Evolutionary conservation across 2,113 vertebrate species (phyloP), one percentile per base, ranked within the genome.

Genomic region (Cnemophilus loriae): DNA sequence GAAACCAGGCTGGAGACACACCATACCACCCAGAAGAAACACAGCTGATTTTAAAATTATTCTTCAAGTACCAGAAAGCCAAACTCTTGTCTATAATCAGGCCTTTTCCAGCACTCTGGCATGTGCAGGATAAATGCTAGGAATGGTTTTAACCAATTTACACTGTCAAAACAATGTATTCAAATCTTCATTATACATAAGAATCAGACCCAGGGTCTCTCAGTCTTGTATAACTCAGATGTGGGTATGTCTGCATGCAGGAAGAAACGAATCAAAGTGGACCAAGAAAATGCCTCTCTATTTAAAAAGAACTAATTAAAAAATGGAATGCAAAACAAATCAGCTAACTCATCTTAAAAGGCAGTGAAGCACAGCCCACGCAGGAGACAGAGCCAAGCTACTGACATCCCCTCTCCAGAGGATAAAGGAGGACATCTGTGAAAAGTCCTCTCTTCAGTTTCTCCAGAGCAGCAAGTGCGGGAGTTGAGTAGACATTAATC

Each of bases 311-410:
- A 26, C 49, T 90, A 85, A 96, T 96, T 95, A 57, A 93, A 97
- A 97, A 95, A 74, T 75, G 37, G 61, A 95, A 95, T 95, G 70
- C 59, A 91, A 97, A 96, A 96, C 95, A 94, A 94, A 97, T 97
- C 93, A 94, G 13, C 69, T 76, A 88, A 84, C 81, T 89, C 70
- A 84, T 93, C 59, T 76, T 90, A 88, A 91, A 86, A 88, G 53
- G 32, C 76, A 89, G 65, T 88, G 49, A 86, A 95, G 14, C 47
- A 50, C 35, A 77, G 87, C 89, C 93, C 90, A 96, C 41, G 2
- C 75, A 90, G 70, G 3, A n/a, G 49, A 87, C 93, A 46, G 46
- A 88, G 88, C 55, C 59, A 52, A 89, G 50, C 26, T 70, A 49
- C 52, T 94, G 82, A 47, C 86, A 67, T 60, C 53, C 47, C 82